Evolutionary conservation across 2,888 invertebrate species (phyloP).

Genomic region (Chaetoderma sp.): DNA sequence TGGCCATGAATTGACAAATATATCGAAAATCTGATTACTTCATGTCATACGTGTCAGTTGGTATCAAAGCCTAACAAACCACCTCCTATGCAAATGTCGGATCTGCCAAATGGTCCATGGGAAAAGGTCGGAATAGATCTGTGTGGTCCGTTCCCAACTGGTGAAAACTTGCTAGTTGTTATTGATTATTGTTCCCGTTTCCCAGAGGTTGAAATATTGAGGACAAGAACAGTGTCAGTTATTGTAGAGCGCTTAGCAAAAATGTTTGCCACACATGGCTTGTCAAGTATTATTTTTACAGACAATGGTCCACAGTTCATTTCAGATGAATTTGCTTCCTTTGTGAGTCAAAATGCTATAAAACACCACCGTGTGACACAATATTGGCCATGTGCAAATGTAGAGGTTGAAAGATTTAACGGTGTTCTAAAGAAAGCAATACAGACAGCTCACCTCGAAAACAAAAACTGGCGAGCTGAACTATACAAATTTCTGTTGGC

Average conservation of each 20-base stretch:
- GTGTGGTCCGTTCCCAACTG: conserved; percentile 34
- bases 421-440: conserved; percentile 34
- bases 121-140: conserved; percentile 36
- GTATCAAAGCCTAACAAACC: not conserved
- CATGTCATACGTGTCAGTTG: conserved; percentile 8
- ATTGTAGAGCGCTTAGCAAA: too few species aligned
- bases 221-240: conserved; percentile 26
- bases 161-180: conserved; percentile 33
- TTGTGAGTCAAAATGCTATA: conserved; percentile 29
- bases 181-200: conserved; percentile 42
- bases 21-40: not conserved
- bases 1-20: conserved; percentile 6
- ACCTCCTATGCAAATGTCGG: conserved; percentile 27
- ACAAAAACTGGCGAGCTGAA: conserved; percentile 24
- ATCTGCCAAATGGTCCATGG: conserved; percentile 34
- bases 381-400: conserved; percentile 35
- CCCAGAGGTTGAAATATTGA: conserved; percentile 29
- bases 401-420: conserved; percentile 40
- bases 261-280: conserved; percentile 32
- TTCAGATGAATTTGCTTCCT: conserved; percentile 23
- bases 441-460: conserved; percentile 30
- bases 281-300: conserved; percentile 26
- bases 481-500: conserved; percentile 18
- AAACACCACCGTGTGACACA: conserved; percentile 31
- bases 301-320: conserved; percentile 39